Percentiles rank a stretch among this genome's conserved stretches.
Conservation (phyloP, 2,113 vertebrate genomes). For the Muscicapa adusta region DNA sequence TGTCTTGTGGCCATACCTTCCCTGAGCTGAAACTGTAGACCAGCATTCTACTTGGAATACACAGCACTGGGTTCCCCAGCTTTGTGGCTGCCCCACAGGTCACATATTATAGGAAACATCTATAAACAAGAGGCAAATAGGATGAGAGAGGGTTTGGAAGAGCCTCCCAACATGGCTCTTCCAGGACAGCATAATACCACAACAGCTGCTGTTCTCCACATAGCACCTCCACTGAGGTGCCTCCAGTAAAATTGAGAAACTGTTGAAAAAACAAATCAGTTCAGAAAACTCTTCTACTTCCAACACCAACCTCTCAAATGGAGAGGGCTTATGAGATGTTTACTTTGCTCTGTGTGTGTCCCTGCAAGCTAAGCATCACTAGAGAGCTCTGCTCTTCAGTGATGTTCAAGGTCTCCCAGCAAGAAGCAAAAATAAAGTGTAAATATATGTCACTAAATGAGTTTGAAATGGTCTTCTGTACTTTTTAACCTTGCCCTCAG, state of each 20-base stretch:
- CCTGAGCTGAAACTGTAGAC: background rate
- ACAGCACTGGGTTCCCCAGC: background rate
- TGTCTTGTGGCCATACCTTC: background rate
- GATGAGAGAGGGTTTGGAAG: background rate
- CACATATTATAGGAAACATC: background rate
- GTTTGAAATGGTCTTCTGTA: background rate
- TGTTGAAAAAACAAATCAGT: background rate
- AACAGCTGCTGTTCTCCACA: background rate
- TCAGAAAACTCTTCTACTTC: background rate
- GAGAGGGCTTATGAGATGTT: background rate
- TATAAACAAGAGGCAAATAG: background rate
- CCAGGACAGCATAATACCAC: background rate
- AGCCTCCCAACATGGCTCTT: background rate
- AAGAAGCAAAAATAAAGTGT: background rate
- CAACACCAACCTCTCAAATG: background rate
- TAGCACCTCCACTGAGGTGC: rapidly evolving
- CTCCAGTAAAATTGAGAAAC: background rate
- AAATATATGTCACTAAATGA: background rate
- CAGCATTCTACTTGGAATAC: background rate
- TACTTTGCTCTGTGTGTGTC: rapidly evolving
- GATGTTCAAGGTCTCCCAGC: background rate
- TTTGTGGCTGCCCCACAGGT: background rate
- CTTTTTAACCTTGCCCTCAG: background rate
- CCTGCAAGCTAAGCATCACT: background rate
- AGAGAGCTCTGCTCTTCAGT: background rate